Base-by-base conservation (phyloP, 1,140 invertebrate species). In the Cheumatopsyche charites region DNA sequence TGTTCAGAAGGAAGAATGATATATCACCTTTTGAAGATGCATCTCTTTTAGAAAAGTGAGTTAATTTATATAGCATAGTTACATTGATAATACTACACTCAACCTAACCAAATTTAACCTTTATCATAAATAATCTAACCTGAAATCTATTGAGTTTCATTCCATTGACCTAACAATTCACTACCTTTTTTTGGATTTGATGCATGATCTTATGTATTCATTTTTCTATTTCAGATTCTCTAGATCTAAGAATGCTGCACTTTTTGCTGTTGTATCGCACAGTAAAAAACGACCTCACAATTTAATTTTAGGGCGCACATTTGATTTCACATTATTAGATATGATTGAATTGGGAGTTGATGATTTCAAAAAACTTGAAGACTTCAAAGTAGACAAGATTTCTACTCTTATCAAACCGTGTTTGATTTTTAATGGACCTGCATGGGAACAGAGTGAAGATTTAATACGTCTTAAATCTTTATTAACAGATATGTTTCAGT, bases 261-360 rank as follows among this genome's bases (percentile, higher is more conserved):
- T 98, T 25, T 99, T 99, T 84, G 87, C 92, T 66, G 92, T 97
- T 79, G 94, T 90, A 17, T 94, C 91, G n/a, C 91, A 95, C 74
- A 93, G 88, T 63, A 99, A 99, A 82, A 99, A 99, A 81, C 85
- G 96, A 19, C 97, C 97, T 1, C 89, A 98, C 78, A 98, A 98
- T 85, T 80, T 99, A 52, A 83, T 98, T 36, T 81, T 98, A 71
- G 96, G 94, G 1, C 86, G 98, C 76, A 91, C 93, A 76, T 98
- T 91, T 84, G 94, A 99, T 82, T 87, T 92, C 78, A 90, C 92
- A 58, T 81, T 99, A 25, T 83, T 99, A 45, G 98, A 99, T 79
- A 98, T 99, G 95, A 88, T 97, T 77, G 98, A 99, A 86, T 87
- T 99, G 72, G 94, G 94, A 19, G 87, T 98, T 15, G 91, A 94